Percentiles rank a stretch among this genome's conserved stretches.
These are phyloP conservation scores for Agrochola circellaris DNA, from an alignment of 2,888 invertebrate species.

Conservation along the genomic window DNA sequence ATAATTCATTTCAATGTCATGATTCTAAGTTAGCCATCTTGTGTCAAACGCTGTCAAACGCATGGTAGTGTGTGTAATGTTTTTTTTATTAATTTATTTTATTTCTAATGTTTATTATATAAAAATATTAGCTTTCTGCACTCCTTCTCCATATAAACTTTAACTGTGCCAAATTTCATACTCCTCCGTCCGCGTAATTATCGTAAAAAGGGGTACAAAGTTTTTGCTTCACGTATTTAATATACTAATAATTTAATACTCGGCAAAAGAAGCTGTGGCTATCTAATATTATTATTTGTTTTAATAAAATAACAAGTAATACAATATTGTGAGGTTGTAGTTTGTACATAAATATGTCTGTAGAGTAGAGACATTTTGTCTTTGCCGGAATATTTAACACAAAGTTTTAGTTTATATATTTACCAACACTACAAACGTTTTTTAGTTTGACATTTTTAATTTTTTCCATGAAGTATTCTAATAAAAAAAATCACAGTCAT, in stretches of 20 bases:
- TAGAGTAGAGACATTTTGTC: background rate
- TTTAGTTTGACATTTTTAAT: background rate
- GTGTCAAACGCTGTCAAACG: too few relatives aligned
- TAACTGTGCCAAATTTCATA: too few relatives aligned
- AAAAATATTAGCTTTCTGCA: too few relatives aligned
- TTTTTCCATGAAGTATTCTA: background rate
- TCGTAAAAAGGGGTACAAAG: too few relatives aligned
- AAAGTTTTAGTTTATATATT: background rate
- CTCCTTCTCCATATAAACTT: too few relatives aligned
- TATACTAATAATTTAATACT: conserved; percentile 12
- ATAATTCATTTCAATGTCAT: too few relatives aligned
- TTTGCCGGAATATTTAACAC: background rate
- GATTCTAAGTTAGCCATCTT: too few relatives aligned
- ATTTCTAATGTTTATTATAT: too few relatives aligned
- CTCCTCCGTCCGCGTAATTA: too few relatives aligned
- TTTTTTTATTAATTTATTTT: too few relatives aligned
- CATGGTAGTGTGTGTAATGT: too few relatives aligned
- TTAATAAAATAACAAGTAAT: background rate
- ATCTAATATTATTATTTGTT: background rate
- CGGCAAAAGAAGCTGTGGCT: background rate
- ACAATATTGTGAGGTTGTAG: background rate
- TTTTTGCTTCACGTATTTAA: too few relatives aligned
- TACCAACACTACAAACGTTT: background rate
- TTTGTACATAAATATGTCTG: background rate
- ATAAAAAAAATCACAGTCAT: background rate